Evolutionary conservation across 1,140 invertebrate species (phyloP).

Genomic region (Aphaenogaster floridana): DNA sequence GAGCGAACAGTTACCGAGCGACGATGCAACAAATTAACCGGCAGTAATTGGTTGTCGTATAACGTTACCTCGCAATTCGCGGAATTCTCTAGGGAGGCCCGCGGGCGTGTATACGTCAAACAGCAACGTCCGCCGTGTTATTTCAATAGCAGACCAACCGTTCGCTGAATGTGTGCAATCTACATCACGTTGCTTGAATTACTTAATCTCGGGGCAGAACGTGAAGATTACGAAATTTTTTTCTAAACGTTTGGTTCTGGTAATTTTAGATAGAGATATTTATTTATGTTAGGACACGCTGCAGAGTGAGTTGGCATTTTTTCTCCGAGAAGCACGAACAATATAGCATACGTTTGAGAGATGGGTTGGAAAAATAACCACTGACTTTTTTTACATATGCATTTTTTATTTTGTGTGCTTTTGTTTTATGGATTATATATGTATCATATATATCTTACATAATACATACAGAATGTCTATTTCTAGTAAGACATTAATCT

Average conservation of each 20-base stretch:
- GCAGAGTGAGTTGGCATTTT: constrained; percentile 23
- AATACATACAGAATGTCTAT: background rate
- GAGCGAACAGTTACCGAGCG: constrained; percentile 61
- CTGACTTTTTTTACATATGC: background rate
- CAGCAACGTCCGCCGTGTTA: constrained; percentile 27
- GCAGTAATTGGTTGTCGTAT: constrained; percentile 62
- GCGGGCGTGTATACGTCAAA: constrained; percentile 41
- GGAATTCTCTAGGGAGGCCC: constrained; percentile 44
- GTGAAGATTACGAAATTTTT: constrained; percentile 23
- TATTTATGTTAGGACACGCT: background rate
- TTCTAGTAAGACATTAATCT: constrained; percentile 16
- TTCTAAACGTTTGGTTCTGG: background rate
- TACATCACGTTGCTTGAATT: constrained; percentile 21
- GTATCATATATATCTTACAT: background rate
- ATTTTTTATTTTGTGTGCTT: background rate
- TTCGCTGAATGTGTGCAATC: background rate
- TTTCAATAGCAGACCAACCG: constrained; percentile 38
- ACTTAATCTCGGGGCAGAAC: constrained; percentile 7
- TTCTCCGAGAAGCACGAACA: background rate
- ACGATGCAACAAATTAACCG: constrained; percentile 69
- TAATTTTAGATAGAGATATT: constrained; percentile 8
- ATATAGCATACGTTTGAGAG: background rate
- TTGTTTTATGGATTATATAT: background rate
- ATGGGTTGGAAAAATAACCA: background rate
- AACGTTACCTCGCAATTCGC: constrained; percentile 60